Base-by-base conservation (phyloP, 2,113 vertebrate genomes). In the Myanophis thanlyinensis region DNA sequence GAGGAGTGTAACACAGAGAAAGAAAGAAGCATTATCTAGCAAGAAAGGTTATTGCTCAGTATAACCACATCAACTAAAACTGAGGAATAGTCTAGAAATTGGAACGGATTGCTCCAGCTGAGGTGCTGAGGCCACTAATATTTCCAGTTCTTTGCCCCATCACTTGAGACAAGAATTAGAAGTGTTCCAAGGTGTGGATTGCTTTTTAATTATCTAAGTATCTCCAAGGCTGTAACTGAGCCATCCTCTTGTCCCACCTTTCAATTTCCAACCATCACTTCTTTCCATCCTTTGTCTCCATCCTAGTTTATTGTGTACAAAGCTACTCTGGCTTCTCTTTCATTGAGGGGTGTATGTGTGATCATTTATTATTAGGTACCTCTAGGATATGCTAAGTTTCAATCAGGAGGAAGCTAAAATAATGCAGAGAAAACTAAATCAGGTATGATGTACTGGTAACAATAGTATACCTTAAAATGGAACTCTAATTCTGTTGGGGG, bases 191-290 rank as follows among this genome's bases (percentile, higher is more conserved):
- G 89, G 93, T 96, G 93, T 97, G 90, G 47, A 85, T 91, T 96
- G 96, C 96, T 96, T 47, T 89, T 97, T 95, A 97, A 96, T 97
- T 96, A 97, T 97, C 96, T 96, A 97, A 94, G 94, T 40, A 94
- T 88, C 22, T 15, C 90, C 93, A 93, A 92, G 94, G 53, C 80
- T 95, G 96, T 95, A 97, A 97, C 47, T 94, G 95, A 97, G 92
- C 94, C 8, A 0, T 4, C 88, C 30, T 0, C 84, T n/a, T 1
- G 91, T 5, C 12, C 73, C 93, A 49, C 51, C 93, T 84, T 89
- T 90, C 56, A 84, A 89, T 56, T 80, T 73, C 90, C 85, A 89
- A 5, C 25, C 51, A n/a, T 8, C 35, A 22, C 15, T n/a, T 44
- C 15, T 15, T 10, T n/a, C 73, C 7, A 20, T 46, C 15, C 7